phyloP scores from a whole-genome alignment of 2,797 vertebrate species.

The Danio choprae region DNA sequence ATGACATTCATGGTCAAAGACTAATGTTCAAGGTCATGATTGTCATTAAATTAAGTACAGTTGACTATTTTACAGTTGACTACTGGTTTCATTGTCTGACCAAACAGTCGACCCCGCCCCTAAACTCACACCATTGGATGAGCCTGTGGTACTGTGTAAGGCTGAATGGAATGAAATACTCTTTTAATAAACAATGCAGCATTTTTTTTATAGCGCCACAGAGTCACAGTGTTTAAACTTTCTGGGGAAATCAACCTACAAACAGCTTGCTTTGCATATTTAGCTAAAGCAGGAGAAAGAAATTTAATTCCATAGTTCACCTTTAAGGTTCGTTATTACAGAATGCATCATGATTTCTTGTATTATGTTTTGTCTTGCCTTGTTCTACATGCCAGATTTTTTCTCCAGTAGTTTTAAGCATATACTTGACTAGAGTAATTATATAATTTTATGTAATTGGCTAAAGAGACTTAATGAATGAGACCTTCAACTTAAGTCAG shows the following conservation, averaged over 20 bases:
- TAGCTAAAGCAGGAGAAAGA: neutral
- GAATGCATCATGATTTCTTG: neutral
- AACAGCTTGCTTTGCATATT: conserved; percentile 21
- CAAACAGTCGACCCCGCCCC: neutral
- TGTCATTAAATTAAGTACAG: too few relatives aligned
- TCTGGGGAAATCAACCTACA: neutral
- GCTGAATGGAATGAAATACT: neutral
- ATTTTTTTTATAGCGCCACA: neutral
- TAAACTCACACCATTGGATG: neutral
- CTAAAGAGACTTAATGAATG: neutral
- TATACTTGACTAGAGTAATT: neutral
- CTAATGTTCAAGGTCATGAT: too few relatives aligned
- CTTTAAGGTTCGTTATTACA: neutral
- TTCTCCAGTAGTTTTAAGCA: neutral
- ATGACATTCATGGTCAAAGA: too few relatives aligned
- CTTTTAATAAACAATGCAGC: conserved; percentile 10
- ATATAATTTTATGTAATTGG: neutral
- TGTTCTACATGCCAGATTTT: neutral
- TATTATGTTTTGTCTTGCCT: neutral
- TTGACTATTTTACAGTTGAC: too few relatives aligned
- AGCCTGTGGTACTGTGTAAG: neutral
- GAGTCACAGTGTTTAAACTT: neutral
- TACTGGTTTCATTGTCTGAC: neutral
- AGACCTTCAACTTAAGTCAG: neutral
- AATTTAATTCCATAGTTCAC: neutral